phyloP scores from a whole-genome alignment of 2,888 invertebrate genomes.

The Sinelater perroti region DNA sequence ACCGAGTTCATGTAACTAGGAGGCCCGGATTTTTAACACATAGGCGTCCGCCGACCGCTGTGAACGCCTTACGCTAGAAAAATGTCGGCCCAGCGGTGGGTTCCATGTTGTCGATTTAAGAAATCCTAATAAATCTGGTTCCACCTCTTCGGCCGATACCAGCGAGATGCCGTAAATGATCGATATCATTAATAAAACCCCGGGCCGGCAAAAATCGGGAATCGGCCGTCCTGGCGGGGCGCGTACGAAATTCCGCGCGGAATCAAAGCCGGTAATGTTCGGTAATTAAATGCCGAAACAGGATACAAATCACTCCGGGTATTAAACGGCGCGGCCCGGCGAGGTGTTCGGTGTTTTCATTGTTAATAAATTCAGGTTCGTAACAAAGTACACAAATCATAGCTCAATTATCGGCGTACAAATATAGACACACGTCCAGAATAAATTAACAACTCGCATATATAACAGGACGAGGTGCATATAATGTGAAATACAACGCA shows the following conservation, averaged over 20 bases:
- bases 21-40: not conserved
- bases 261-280: conserved; percentile 1
- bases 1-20: not conserved
- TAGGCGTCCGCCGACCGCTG: not conserved
- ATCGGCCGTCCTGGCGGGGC: not conserved
- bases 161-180: conserved; percentile 3
- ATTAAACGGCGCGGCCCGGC: not conserved
- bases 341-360: conserved; percentile 27
- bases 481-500: conserved; percentile 49
- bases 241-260: not conserved
- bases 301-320: conserved; percentile 3
- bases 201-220: not conserved
- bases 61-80: conserved; percentile 1
- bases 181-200: conserved; percentile 11
- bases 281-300: not conserved
- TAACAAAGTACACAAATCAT: conserved; percentile 53
- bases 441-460: conserved; percentile 52
- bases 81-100: conserved; percentile 6
- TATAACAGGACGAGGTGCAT: conserved; percentile 44
- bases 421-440: conserved; percentile 53
- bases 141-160: not conserved
- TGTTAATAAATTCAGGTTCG: conserved; percentile 36
- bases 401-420: conserved; percentile 56
- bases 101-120: conserved; percentile 13
- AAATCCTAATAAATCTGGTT: conserved; percentile 11